Evolutionary conservation across 2,888 invertebrate species (phyloP).

Genomic region (Adineta ricciae): DNA sequence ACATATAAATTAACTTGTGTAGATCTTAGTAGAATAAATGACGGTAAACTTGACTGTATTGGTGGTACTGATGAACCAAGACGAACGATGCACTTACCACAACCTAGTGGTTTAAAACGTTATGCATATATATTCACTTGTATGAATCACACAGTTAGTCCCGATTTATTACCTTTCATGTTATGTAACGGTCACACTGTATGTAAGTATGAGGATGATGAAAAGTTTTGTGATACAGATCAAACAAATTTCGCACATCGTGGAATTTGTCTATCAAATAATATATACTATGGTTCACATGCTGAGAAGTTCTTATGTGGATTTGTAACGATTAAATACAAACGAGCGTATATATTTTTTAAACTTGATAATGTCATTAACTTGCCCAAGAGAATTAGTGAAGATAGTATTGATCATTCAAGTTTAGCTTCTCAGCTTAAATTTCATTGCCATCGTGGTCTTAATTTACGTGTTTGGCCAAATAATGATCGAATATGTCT

Average conservation of each 20-base stretch:
- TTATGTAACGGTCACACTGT: neutral
- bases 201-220: neutral
- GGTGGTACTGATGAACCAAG: neutral
- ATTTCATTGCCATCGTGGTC: neutral
- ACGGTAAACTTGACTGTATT: neutral
- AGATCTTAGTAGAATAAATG: neutral
- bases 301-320: neutral
- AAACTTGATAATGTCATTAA: neutral
- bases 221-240: neutral
- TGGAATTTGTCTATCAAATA: neutral
- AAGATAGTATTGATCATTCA: neutral
- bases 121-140: neutral
- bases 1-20: neutral
- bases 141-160: neutral
- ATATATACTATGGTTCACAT: neutral
- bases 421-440: neutral
- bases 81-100: neutral
- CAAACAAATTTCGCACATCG: accelerated
- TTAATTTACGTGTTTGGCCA: too few species aligned
- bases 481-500: neutral
- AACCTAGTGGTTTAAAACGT: neutral
- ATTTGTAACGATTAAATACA: too few species aligned
- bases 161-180: neutral
- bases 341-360: too few species aligned
- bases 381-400: neutral